Base-by-base conservation (phyloP, 2,113 vertebrate genomes). In the Microtus richardsoni region DNA sequence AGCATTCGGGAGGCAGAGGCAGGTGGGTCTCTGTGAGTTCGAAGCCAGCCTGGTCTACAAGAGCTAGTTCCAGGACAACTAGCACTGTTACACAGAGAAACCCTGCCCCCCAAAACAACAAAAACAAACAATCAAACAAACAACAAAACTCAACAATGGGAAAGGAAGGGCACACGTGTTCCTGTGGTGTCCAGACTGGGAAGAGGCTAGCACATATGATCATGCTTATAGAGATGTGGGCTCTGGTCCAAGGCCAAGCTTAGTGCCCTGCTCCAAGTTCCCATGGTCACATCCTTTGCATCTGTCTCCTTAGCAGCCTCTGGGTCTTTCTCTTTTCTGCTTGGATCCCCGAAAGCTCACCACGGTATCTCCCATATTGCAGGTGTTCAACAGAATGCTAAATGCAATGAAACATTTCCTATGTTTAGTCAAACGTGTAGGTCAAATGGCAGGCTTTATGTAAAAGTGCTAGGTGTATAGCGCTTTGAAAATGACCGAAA, bases 401-500 rank as follows among this genome's bases (percentile, higher is more conserved):
- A 68, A 62, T 80, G 74, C 41, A 49, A 36, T 68, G 83, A 49
- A 95, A 88, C 58, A 44, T 71, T 52, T 93, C 91, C 95, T 95
- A 86, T 94, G 52, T 95, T 98, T 97, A 96, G 83, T n/a, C 96
- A 88, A 71, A 97, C 94, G 93, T 28, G 95, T 83, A 96, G 93
- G 1, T 96, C 94, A 97, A 98, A 98, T 36, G 95, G 66, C 19
- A 91, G 92, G 36, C 82, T 94, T 98, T 97, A 79, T 86, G 88
- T 82, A 96, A 98, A 96, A 98, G 97, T 91, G 36, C 95, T 75
- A 89, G 39, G 87, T 93, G 88, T 94, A 93, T 89, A 36, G 62
- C 36, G 52, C 93, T 98, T 97, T 98, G 96, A 97, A 98, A 97
- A 97, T 93, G 98, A 97, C 68, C 22, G 1, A 66, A 75, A 97